Base-by-base conservation (phyloP, 2,888 invertebrate genomes). In the Trichogramma dendrolimi region DNA sequence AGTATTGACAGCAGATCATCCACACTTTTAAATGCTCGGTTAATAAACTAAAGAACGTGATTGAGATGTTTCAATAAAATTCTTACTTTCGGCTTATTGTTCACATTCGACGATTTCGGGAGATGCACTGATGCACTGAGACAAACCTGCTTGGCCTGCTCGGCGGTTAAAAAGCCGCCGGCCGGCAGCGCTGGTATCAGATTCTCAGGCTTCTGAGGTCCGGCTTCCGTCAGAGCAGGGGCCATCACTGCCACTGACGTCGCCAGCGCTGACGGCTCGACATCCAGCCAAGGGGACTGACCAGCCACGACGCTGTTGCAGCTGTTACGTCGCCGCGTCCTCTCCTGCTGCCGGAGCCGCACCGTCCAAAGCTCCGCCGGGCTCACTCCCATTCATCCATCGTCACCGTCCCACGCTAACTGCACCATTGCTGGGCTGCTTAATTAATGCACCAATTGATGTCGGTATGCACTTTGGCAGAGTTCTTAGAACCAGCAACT, bases 221-320 rank as follows among this genome's bases (percentile, higher is more conserved):
- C 79, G 71, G 84, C 85, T 84, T 92, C 91, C 79, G 92, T 90
- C 82, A 93, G 87, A 85, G 94, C 94, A 84, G 94, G 94, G 86
- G 94, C 94, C 94, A 94, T 94, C 86, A 90, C 85, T 89, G 87
- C 83, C 47, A 52, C 65, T 43, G 84, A 85, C 78, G 75, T 70
- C 74, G 75, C 75, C 75, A 74, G 73, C 71, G 76, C 73, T 73
- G 75, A 74, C 71, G 78, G 76, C 75, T 78, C 79, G 75, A 79
- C 79, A 79, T 79, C 74, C 78, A 79, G 79, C 66, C 66, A 66
- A 59, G 63, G 63, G 77, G 76, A 76, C 77, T 73, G 73, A 27
- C 76, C 74, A 71, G 73, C 74, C 72, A 71, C 70, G 71, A 70
- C 67, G 69, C 62, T 63, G 7, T 7, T 50, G 55, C 61, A 38